Evolutionary conservation across 2,888 invertebrate species (phyloP).

Genomic region (Coronaproctus castanopsis): DNA sequence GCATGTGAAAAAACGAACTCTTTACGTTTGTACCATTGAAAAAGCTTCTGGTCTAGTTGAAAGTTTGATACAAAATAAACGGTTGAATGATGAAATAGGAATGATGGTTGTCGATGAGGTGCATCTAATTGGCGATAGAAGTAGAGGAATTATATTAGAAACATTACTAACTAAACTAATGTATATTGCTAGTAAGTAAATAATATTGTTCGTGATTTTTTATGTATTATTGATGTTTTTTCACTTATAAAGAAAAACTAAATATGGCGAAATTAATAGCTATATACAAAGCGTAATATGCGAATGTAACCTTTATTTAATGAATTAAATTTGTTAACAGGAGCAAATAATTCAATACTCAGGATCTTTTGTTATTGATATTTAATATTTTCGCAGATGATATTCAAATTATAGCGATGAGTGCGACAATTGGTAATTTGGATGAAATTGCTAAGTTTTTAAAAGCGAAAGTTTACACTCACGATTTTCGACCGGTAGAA

Average conservation of each 20-base stretch:
- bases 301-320: neutral
- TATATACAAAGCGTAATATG: too few relatives aligned
- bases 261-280: too few relatives aligned
- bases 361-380: too few relatives aligned
- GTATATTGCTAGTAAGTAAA: conserved; percentile 39
- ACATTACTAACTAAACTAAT: conserved; percentile 59
- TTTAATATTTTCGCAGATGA: conserved; percentile 35
- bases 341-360: too few relatives aligned
- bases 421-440: conserved; percentile 87
- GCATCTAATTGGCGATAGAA: conserved; percentile 75
- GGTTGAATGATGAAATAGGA: conserved; percentile 53
- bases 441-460: conserved; percentile 60
- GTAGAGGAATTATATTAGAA: conserved; percentile 70
- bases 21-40: conserved; percentile 87
- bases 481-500: conserved; percentile 74
- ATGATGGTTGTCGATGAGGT: conserved; percentile 72
- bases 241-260: too few relatives aligned
- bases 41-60: conserved; percentile 71
- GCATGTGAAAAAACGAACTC: conserved; percentile 50
- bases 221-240: neutral
- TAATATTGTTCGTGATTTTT: neutral
- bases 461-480: conserved; percentile 55
- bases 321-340: neutral
- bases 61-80: conserved; percentile 54
- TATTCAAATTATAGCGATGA: conserved; percentile 87